Evolutionary conservation across 2,797 vertebrate species (phyloP), one percentile per base, ranked within the genome.

Genomic region (Malacoctenus gilli): DNA sequence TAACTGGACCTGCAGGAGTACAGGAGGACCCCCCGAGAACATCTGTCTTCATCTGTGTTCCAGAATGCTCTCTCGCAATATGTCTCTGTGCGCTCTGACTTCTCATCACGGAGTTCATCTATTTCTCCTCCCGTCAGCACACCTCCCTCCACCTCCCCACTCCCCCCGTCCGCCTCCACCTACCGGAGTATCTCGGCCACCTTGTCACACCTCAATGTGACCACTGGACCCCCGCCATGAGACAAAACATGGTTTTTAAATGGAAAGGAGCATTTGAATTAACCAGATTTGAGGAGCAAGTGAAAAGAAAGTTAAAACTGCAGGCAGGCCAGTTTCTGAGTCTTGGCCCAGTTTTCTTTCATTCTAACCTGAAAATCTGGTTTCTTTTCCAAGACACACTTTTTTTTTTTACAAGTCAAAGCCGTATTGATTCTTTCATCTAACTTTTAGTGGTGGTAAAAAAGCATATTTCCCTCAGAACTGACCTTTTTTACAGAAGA

Each of bases 121-220:
- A 72, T 79, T 84, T 81, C 77, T 65, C 59, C 52, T 55, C 54
- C 54, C 14, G 41, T 80, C 79, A 85, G 79, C 79, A 75, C 63
- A 51, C 16, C 2, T 2, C 7, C 50, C 19, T 16, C n/a, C n/a
- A n/a, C n/a, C n/a, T n/a, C n/a, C n/a, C n/a, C n/a, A n/a, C 18
- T 23, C 41, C 30, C 1, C 41, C 46, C 32, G 16, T 35, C 21
- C 43, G n/a, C n/a, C n/a, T n/a, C n/a, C n/a, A n/a, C n/a, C n/a
- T n/a, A n/a, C n/a, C 22, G 31, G 10, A 16, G 32, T 19, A 52
- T 18, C 39, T 36, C 23, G 30, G 37, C 49, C 35, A 38, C 63
- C 69, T 56, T 63, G 19, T 37, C 9, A 11, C 37, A 43, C 31
- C 50, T 54, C 36, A 0, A 44, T 28, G 10, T 41, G 37, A 40